Base-by-base conservation (phyloP, 2,797 vertebrate species). In the Amniataba percoides region DNA sequence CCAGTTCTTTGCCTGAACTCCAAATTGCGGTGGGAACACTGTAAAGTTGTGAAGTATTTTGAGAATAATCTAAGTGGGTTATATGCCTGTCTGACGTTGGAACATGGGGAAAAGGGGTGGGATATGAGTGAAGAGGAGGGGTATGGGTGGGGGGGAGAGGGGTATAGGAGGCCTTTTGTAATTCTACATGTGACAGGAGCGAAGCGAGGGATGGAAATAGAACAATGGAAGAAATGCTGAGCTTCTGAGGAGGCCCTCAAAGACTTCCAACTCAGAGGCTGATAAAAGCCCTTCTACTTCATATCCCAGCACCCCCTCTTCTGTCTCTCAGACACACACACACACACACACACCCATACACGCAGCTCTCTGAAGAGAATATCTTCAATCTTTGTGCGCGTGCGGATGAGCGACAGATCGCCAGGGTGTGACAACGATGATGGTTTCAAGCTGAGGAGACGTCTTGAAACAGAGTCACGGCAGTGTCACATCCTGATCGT, bases 231-330 rank as follows among this genome's bases (percentile, higher is more conserved):
- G 94, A 94, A 93, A 93, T 93, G 91, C 92, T 87, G 92, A 91
- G 94, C 92, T 94, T 95, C 95, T 95, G 93, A 95, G 91, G 88
- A 92, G 92, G 87, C 93, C 91, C 93, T 94, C 94, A 95, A 95
- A 95, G 94, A 94, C 94, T 94, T 89, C 92, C 93, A 95, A 92
- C 95, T 95, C 93, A 90, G 93, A 95, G 62, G 87, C 92, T 94
- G 94, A 95, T 95, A 95, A 95, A 95, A 95, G 94, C 88, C 81
- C 87, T 83, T 92, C 91, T 84, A 89, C 89, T 90, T 93, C 92
- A 92, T 90, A 91, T 92, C 85, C 84, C 83, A 73, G 88, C 92
- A 87, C 87, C 89, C 89, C 85, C 83, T 81, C 71, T 85, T 87
- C 85, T 82, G 64, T 83, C 77, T 85, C 84, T 25, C 84, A 80